Evolutionary conservation across 2,113 vertebrate genomes (phyloP).

Genomic region (Colius striatus): DNA sequence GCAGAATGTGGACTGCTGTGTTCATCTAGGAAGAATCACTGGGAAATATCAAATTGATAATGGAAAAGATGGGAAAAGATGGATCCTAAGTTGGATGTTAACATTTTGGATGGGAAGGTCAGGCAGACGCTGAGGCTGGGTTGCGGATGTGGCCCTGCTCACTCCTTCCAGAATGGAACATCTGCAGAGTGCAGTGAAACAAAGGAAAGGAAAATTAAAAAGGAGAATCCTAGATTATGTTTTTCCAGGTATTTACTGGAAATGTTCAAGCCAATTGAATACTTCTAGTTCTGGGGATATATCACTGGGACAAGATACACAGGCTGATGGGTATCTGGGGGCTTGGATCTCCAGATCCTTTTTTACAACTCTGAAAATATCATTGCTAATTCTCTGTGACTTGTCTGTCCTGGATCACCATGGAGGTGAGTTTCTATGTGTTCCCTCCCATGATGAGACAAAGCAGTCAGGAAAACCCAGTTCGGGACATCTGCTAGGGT

Average conservation of each 20-base stretch:
- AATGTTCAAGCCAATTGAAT: neutral
- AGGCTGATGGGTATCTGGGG: neutral
- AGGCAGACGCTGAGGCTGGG: neutral
- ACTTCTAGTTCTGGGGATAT: neutral
- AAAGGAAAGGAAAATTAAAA: slow-evolving; percentile 9
- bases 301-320: neutral
- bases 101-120: neutral
- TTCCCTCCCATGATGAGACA: neutral
- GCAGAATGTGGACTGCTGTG: neutral
- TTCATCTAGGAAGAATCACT: neutral
- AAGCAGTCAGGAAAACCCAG: slow-evolving; percentile 21
- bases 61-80: neutral
- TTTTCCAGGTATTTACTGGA: slow-evolving; percentile 30
- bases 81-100: neutral
- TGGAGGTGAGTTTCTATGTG: neutral
- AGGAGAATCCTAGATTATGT: slow-evolving; percentile 13
- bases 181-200: neutral
- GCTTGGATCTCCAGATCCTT: neutral
- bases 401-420: neutral
- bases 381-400: neutral
- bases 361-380: neutral
- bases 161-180: slow-evolving; percentile 5
- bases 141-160: neutral
- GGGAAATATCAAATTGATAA: neutral
- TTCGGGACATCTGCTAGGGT: slow-evolving; percentile 33